phyloP scores from a whole-genome alignment of 2,797 vertebrate genomes.

The Phrynocephalus vlangalii region DNA sequence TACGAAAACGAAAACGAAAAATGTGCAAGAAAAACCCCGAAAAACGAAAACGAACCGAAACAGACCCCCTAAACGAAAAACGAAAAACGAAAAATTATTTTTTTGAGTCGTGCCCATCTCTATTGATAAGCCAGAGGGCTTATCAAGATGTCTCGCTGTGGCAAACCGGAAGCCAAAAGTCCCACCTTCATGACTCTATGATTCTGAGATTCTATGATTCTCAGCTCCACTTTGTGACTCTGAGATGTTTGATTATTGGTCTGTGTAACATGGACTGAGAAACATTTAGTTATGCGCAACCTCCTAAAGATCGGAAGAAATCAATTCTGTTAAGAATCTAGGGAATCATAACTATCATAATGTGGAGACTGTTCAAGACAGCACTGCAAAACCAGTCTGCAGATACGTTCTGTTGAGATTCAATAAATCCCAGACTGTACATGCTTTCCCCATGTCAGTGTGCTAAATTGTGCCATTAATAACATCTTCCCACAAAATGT shows the following conservation, averaged over 20 bases:
- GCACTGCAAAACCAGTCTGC: background rate
- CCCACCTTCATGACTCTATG: no score
- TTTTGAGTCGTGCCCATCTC: no score
- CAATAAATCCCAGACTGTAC: background rate
- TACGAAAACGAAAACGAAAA: no score
- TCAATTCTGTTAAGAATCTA: background rate
- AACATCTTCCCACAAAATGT: background rate
- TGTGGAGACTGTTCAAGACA: background rate
- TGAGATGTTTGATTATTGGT: constrained; percentile 13
- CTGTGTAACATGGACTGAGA: background rate
- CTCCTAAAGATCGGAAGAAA: background rate
- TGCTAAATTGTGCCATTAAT: background rate
- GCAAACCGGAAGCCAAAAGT: no score
- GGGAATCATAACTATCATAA: background rate
- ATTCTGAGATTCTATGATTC: background rate
- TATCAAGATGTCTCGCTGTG: no score
- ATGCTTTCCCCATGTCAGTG: background rate
- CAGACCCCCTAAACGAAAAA: no score
- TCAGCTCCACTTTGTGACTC: background rate
- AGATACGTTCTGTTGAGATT: background rate
- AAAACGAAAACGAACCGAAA: no score
- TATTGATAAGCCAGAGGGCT: no score
- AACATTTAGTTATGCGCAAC: background rate
- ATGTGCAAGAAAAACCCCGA: no score
- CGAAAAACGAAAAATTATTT: no score